phyloP scores from a whole-genome alignment of 2,113 vertebrate genomes.

The Rousettus leschenaultii region DNA sequence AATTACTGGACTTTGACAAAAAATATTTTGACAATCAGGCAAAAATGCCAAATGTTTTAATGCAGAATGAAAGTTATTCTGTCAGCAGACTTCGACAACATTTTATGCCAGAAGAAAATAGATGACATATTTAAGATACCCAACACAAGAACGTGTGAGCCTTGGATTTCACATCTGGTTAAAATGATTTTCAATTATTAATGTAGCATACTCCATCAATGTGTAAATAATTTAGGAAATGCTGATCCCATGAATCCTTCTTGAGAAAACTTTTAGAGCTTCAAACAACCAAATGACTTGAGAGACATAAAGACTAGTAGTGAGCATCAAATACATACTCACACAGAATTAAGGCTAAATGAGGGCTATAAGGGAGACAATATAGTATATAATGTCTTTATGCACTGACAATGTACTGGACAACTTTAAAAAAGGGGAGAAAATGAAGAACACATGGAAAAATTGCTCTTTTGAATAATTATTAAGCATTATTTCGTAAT shows the following conservation, averaged over 20 bases:
- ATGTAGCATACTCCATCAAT: not conserved
- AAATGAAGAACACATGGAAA: not conserved
- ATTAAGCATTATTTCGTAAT: slow-evolving; percentile 7
- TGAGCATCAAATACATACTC: not conserved
- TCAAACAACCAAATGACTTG: not conserved
- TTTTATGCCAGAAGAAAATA: slow-evolving; percentile 39
- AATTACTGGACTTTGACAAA: not conserved
- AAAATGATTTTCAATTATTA: slow-evolving; percentile 39
- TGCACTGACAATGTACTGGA: not conserved
- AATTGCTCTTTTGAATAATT: not conserved
- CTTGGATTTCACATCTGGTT: not conserved
- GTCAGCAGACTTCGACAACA: not conserved
- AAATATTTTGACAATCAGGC: not conserved
- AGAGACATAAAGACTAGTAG: not conserved
- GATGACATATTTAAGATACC: slow-evolving; percentile 22
- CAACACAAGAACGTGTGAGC: not conserved
- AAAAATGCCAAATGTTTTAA: slow-evolving; percentile 22
- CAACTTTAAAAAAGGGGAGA: not conserved
- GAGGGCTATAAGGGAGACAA: not conserved
- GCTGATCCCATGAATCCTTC: not conserved
- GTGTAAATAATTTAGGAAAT: slow-evolving; percentile 13
- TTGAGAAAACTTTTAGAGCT: slow-evolving; percentile 16
- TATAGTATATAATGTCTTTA: not conserved
- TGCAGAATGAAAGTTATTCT: not conserved
- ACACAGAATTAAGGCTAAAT: not conserved